Evolutionary conservation across 2,797 vertebrate species (phyloP), one percentile per base, ranked within the genome.

Genomic region (Brachyalestes nurse): DNA sequence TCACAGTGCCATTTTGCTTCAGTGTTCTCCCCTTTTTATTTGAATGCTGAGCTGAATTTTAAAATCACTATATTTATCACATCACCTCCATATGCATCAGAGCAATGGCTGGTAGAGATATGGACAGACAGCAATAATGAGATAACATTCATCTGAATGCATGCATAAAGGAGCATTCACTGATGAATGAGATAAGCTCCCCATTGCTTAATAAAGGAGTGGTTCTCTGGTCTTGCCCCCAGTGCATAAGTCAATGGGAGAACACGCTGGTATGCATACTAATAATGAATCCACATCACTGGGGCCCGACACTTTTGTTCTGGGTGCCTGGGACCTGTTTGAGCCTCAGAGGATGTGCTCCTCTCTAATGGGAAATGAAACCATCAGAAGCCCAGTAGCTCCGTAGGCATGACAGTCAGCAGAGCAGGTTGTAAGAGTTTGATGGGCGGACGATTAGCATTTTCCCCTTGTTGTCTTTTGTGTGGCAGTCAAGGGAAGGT

Each of bases 181-280:
- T 72, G 85, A 85, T 88, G 83, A 86, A 86, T 83, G 84, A 86
- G 83, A 86, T 88, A 88, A 88, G 83, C 85, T 86, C 77, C 82
- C 78, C 66, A 84, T 85, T 84, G 87, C 79, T 82, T 86, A 85
- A 85, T 82, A 88, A 86, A 88, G 51, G 82, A 86, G 61, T 67
- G 78, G 76, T 82, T 83, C 72, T 81, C 58, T 69, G 66, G 79
- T 80, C 85, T 86, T 88, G 87, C 86, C 83, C 82, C 65, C 61
- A 71, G 85, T 78, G 82, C 85, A 88, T 55, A 88, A 88, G 87
- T 88, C 85, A 88, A 88, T 83, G 75, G 80, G 77, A 85, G 82
- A 86, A 86, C 87, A 86, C 83, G 82, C 66, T 72, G 85, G 87
- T 72, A 88, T 88, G 87, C 87, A 88, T 88, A 82, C 87, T 82